These are phyloP conservation scores for Phytoseiulus persimilis DNA, from an alignment of 2,888 invertebrate genomes.

Conservation along the genomic window DNA sequence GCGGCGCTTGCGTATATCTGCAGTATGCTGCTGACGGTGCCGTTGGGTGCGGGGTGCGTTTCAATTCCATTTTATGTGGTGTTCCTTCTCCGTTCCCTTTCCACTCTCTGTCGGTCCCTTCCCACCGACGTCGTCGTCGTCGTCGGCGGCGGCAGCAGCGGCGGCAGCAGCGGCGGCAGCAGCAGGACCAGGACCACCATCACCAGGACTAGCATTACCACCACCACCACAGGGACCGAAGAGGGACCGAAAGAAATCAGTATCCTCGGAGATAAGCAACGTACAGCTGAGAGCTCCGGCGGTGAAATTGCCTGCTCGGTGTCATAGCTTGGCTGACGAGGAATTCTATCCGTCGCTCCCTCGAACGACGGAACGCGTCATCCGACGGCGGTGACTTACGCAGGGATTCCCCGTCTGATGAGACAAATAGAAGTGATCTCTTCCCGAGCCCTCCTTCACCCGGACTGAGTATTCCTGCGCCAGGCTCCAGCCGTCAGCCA, in stretches of 20 bases:
- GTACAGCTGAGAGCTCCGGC: background rate
- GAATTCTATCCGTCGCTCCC: too few relatives aligned
- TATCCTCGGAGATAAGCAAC: background rate
- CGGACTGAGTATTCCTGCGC: background rate
- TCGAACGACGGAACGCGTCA: too few relatives aligned
- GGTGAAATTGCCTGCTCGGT: background rate
- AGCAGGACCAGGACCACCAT: background rate
- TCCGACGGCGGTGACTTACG: too few relatives aligned
- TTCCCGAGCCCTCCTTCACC: background rate
- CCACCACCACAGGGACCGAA: background rate
- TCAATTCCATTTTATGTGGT: conserved; percentile 38
- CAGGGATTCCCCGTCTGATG: too few relatives aligned
- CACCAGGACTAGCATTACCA: background rate
- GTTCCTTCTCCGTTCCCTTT: conserved; percentile 29
- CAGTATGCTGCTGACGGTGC: conserved; percentile 23
- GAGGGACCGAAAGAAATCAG: background rate
- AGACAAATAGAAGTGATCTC: background rate
- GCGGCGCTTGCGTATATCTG: conserved; percentile 33
- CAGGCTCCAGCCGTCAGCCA: background rate
- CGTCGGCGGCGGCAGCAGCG: background rate
- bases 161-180: background rate
- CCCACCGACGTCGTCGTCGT: background rate
- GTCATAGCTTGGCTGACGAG: too few relatives aligned
- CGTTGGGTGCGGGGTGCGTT: conserved; percentile 34
- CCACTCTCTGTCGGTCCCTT: conserved; percentile 26